Evolutionary conservation across 2,113 vertebrate species (phyloP), one percentile per base, ranked within the genome.

Genomic region (Trematocara marginatum): DNA sequence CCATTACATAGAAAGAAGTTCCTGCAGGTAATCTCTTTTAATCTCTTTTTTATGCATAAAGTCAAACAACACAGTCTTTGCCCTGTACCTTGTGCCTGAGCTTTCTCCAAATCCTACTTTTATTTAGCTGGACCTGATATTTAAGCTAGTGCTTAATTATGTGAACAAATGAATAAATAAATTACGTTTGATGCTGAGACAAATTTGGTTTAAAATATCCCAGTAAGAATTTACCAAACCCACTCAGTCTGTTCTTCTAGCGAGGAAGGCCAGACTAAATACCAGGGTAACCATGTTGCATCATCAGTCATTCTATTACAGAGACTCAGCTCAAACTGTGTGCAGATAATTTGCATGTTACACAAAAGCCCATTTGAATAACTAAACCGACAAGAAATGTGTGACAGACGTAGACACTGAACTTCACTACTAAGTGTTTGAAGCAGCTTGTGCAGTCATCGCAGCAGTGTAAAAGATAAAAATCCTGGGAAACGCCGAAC

Each of bases 171-270:
- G 20, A 66, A 64, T 61, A 64, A 11, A 71, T 31, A 49, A 76
- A 49, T 49, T 11, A 10, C 26, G 0, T 0, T 76, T 76, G 0
- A 18, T 31, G 45, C 26, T 31, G 45, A 18, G 42, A 49, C 23
- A 76, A 74, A 74, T 49, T 26, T 1, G 15, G 42, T 29, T 74
- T 49, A 74, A 49, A 76, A 49, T 76, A 76, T 49, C 4, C 45
- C 6, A 31, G 45, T 5, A 49, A 18, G 42, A 76, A 31, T 76
- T 49, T 49, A 76, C 23, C 45, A 49, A 47, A 74, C 23, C 15
- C 69, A 49, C 6, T 16, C 42, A 49, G 69, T 74, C 69, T 49
- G 1, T 11, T 49, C 23, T 29, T 74, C 42, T 74, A 18, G 23
- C 6, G 15, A 74, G 69, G 13, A 49, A 18, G 69, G n/a, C 80